phyloP scores from a whole-genome alignment of 2,113 vertebrate species.

The Orthonyx spaldingii region DNA sequence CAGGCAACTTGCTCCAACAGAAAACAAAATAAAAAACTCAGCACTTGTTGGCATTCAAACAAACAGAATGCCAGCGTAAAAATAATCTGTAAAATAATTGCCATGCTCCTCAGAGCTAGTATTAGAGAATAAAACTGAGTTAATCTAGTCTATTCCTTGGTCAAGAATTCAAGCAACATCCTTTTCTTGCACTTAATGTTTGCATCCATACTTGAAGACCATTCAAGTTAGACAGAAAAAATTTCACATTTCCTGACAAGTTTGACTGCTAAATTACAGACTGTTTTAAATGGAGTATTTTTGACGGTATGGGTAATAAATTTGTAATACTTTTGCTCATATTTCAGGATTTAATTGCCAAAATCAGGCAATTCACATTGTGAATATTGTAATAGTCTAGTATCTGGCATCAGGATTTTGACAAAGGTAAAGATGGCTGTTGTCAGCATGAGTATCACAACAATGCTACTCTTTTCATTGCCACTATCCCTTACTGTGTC shows the following conservation, averaged over 20 bases:
- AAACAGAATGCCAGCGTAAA: background rate
- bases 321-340: background rate
- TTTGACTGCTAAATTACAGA: background rate
- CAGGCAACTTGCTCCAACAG: background rate
- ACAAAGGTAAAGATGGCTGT: background rate
- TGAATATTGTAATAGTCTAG: background rate
- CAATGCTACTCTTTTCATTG: background rate
- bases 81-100: background rate
- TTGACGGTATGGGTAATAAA: background rate
- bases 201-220: background rate
- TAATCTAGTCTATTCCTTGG: slow-evolving; percentile 24
- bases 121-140: background rate
- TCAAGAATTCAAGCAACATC: background rate
- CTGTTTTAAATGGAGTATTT: slow-evolving; percentile 1
- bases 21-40: background rate
- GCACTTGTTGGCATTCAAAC: background rate
- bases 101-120: background rate
- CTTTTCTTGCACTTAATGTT: background rate
- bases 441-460: background rate
- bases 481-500: background rate
- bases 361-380: background rate
- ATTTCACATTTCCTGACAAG: slow-evolving; percentile 1
- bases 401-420: background rate
- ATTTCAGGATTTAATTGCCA: background rate
- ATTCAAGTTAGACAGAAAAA: background rate